Percentiles rank a stretch among this genome's conserved stretches.
phyloP scores from a whole-genome alignment of 2,113 vertebrate genomes.

The Cephalopholis sonnerati region DNA sequence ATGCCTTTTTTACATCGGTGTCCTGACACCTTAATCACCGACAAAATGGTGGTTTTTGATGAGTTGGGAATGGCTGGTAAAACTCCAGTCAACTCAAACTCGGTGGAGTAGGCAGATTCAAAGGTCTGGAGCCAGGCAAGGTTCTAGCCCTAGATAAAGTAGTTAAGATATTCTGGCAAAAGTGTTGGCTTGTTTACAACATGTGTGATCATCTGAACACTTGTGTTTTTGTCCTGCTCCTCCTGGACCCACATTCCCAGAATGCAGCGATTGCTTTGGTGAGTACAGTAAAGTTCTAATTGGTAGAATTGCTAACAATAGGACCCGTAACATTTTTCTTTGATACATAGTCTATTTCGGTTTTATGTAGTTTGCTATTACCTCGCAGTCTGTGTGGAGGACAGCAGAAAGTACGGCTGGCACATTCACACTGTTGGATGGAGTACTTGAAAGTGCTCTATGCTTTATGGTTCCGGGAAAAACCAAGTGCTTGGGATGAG shows the following conservation, averaged over 20 bases:
- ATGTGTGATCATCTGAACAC: background rate
- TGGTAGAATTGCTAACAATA: background rate
- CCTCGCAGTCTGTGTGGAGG: background rate
- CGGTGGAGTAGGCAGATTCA: too few relatives aligned
- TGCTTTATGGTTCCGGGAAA: slow-evolving; percentile 21
- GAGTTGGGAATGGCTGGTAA: too few relatives aligned
- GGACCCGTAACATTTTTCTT: background rate
- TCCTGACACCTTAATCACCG: too few relatives aligned
- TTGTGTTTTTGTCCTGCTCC: background rate
- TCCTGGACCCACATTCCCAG: background rate
- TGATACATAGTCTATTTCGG: background rate
- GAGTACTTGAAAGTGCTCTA: background rate
- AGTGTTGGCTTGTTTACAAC: background rate
- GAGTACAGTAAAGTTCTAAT: background rate
- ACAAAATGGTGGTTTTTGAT: too few relatives aligned
- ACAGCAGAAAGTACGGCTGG: background rate
- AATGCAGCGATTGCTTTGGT: background rate
- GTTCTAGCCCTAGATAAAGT: background rate
- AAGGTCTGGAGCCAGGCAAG: too few relatives aligned
- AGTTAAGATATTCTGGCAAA: background rate
- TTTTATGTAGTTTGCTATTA: slow-evolving; percentile 35
- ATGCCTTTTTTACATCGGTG: too few relatives aligned
- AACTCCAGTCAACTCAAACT: too few relatives aligned
- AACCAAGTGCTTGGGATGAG: slow-evolving; percentile 43
- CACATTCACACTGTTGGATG: background rate